A percentile compares a stretch with the other conserved stretches of the same genome.
Conservation (phyloP, 1,140 invertebrate genomes). For the Brachionus asplanchnoidis region DNA sequence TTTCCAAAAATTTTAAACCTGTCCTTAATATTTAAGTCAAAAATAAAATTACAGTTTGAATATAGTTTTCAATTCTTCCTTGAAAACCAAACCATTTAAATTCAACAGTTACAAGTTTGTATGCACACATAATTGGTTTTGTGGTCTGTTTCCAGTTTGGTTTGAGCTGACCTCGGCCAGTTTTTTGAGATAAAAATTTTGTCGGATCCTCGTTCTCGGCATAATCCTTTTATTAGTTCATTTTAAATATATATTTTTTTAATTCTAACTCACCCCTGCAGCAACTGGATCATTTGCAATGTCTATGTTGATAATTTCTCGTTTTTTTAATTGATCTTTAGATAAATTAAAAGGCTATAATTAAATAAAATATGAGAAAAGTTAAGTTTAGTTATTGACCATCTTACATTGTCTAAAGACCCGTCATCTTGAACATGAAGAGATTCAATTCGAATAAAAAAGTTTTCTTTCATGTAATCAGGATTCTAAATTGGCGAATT, state of each 20-base stretch:
- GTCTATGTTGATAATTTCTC: constrained; percentile 85
- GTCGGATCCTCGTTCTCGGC: constrained; percentile 80
- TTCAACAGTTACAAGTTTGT: constrained; percentile 92
- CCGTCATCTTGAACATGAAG: constrained; percentile 79
- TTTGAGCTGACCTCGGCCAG: constrained; percentile 81
- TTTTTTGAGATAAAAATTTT: constrained; percentile 84
- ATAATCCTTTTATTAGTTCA: constrained; percentile 65
- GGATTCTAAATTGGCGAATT: constrained; percentile 70
- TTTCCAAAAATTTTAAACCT: too few relatives aligned
- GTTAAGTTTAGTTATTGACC: background rate
- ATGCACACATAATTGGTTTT: constrained; percentile 66
- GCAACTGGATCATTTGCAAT: constrained; percentile 76
- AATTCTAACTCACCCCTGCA: background rate
- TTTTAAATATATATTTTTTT: too few relatives aligned
- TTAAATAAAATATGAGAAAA: constrained; percentile 43
- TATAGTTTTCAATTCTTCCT: constrained; percentile 82
- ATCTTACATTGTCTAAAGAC: constrained; percentile 48
- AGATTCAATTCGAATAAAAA: constrained; percentile 91
- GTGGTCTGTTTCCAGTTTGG: constrained; percentile 53
- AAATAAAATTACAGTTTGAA: constrained; percentile 43
- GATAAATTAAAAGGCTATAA: constrained; percentile 77
- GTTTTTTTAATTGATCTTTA: constrained; percentile 76
- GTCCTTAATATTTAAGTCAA: background rate
- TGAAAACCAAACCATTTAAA: constrained; percentile 99
- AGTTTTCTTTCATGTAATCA: constrained; percentile 98